Evolutionary conservation across 1,140 invertebrate species (phyloP).

Genomic region (Diachasmimorpha longicaudata): DNA sequence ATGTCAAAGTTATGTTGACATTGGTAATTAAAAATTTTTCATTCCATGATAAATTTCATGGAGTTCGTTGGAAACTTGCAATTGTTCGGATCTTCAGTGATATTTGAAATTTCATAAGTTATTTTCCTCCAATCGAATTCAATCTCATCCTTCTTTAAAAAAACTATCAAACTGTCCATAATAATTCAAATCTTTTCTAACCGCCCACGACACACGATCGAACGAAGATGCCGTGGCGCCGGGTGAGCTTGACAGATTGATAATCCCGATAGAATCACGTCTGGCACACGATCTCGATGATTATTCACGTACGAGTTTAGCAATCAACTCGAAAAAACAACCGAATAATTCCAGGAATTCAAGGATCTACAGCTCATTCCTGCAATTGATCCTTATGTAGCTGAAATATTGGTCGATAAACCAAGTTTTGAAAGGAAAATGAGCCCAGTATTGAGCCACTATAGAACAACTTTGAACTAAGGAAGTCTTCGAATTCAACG

Average conservation of each 20-base stretch:
- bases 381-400: not conserved
- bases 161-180: not conserved
- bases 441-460: not conserved
- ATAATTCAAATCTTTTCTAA: not conserved
- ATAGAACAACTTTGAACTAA: slow-evolving; percentile 42
- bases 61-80: too few species aligned
- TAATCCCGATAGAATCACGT: not conserved
- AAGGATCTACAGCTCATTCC: not conserved
- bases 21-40: too few species aligned
- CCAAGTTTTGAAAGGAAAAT: not conserved
- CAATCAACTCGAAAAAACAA: too few species aligned
- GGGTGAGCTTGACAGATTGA: slow-evolving; percentile 3
- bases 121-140: too few species aligned
- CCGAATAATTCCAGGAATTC: not conserved
- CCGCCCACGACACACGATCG: not conserved
- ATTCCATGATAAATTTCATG: too few species aligned
- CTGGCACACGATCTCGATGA: not conserved
- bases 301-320: not conserved
- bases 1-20: too few species aligned
- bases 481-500: slow-evolving; percentile 46
- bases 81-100: too few species aligned
- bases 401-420: not conserved
- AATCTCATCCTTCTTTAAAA: not conserved
- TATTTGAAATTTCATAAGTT: too few species aligned
- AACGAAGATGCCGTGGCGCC: not conserved